Conservation (phyloP, 2,113 vertebrate species). For the Otis tarda region DNA sequence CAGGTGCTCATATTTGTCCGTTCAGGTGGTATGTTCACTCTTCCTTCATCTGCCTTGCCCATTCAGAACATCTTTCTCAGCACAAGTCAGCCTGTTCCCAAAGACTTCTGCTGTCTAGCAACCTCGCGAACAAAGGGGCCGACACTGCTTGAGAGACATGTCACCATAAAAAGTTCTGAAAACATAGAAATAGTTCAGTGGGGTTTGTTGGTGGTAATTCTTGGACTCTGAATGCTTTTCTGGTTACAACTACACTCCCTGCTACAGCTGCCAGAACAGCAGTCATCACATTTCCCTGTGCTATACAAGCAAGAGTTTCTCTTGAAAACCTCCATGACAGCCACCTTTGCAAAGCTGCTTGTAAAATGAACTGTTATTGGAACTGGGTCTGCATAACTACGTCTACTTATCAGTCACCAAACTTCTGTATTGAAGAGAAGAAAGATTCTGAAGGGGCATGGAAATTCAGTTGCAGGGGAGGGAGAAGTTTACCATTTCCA, state of each 20-base stretch:
- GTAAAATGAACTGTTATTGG: background rate
- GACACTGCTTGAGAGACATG: background rate
- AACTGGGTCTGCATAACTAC: background rate
- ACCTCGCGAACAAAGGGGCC: background rate
- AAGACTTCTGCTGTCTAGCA: constrained; percentile 1
- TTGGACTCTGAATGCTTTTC: constrained; percentile 27
- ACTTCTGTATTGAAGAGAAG: background rate
- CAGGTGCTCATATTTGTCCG: background rate
- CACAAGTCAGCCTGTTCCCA: background rate
- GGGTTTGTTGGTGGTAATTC: background rate
- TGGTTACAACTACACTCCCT: constrained; percentile 21
- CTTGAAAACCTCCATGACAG: background rate
- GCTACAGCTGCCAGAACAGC: background rate
- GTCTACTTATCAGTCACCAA: background rate
- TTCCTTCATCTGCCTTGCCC: background rate
- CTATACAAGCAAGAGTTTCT: background rate
- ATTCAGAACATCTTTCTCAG: background rate
- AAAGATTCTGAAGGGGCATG: background rate
- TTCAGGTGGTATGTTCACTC: background rate
- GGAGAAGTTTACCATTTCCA: background rate
- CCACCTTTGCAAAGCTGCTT: background rate
- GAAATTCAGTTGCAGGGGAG: background rate
- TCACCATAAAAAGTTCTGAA: constrained; percentile 16
- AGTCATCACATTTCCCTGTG: background rate
- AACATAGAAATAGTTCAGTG: constrained; percentile 22